Evolutionary conservation across 2,113 vertebrate species (phyloP).

Genomic region (Sinocyclocheilus anophthalmus): DNA sequence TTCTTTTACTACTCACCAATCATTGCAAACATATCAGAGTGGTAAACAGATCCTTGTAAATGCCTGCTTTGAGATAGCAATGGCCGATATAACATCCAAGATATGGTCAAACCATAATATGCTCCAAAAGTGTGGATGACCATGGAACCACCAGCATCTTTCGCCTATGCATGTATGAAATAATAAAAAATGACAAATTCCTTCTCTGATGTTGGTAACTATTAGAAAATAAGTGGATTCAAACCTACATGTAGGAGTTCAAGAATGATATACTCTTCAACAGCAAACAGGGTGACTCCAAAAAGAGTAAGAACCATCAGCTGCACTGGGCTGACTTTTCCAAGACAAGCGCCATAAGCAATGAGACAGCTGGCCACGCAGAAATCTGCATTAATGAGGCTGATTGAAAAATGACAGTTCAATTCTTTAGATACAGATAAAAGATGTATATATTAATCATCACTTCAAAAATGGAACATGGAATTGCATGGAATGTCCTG

Average conservation of each 20-base stretch:
- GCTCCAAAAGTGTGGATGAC: slow-evolving; percentile 62
- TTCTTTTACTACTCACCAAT: slow-evolving; percentile 78
- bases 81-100: slow-evolving; percentile 88
- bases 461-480: background rate
- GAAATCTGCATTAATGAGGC: slow-evolving; percentile 96
- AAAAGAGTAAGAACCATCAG: slow-evolving; percentile 90
- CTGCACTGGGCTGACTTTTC: slow-evolving; percentile 93
- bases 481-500: background rate
- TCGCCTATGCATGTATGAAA: slow-evolving; percentile 74
- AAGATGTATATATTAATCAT: background rate
- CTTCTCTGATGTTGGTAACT: background rate
- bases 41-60: slow-evolving; percentile 64
- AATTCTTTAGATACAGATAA: background rate
- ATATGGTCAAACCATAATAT: slow-evolving; percentile 92
- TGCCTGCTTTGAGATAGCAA: slow-evolving; percentile 82
- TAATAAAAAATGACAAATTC: background rate
- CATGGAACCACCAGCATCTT: slow-evolving; percentile 96
- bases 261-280: slow-evolving; percentile 92
- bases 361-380: slow-evolving; percentile 92
- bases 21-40: slow-evolving; percentile 92
- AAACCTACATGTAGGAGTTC: slow-evolving; percentile 84
- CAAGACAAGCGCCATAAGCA: slow-evolving; percentile 90
- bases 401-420: slow-evolving; percentile 55
- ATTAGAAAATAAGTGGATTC: background rate
- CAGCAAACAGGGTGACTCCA: slow-evolving; percentile 88